Evolutionary conservation across 1,140 invertebrate species (phyloP), one percentile per base, ranked within the genome.

Genomic region (Cardiocondyla obscurior): DNA sequence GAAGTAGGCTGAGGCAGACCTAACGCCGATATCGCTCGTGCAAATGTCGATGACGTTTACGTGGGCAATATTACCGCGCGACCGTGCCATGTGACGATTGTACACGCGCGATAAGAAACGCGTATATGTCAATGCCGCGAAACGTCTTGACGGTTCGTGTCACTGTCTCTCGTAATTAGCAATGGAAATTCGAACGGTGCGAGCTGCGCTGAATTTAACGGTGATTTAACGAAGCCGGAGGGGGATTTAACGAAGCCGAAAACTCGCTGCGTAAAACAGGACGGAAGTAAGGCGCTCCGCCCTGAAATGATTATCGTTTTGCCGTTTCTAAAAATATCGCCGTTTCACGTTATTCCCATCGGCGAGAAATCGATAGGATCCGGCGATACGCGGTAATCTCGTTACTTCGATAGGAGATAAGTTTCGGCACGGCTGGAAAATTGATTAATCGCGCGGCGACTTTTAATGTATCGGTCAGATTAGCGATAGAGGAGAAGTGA

Each of bases 21-120:
- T 36, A 39, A 39, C 12, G 10, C 28, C 5, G 14, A 33, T 33
- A 33, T 65, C 42, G 46, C 42, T 3, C 22, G 10, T 10, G 16
- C 44, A n/a, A 46, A 46, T n/a, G 16, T 65, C 42, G 19, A 51
- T 44, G n/a, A 70, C 25, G 22, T 67, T 72, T 55, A 49, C n/a
- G 12, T 8, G 5, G 58, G 46, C 12, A 28, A 60, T 65, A 8
- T 83, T 51, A 46, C 30, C 30, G 7, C 12, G 30, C 28, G 22
- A 19, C 4, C 14, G 25, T 14, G 58, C 67, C 81, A 83, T 81
- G 83, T 84, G 81, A 67, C 83, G 30, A 51, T 57, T 46, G 44
- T 33, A 33, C 42, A 42, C 7, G 5, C 16, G 42, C 72, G 36
- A 67, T 28, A 22, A 33, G 39, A 73, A 39, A 25, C 12, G 10